phyloP scores from a whole-genome alignment of 2,888 invertebrate species.

The Cerastis leucographa region DNA sequence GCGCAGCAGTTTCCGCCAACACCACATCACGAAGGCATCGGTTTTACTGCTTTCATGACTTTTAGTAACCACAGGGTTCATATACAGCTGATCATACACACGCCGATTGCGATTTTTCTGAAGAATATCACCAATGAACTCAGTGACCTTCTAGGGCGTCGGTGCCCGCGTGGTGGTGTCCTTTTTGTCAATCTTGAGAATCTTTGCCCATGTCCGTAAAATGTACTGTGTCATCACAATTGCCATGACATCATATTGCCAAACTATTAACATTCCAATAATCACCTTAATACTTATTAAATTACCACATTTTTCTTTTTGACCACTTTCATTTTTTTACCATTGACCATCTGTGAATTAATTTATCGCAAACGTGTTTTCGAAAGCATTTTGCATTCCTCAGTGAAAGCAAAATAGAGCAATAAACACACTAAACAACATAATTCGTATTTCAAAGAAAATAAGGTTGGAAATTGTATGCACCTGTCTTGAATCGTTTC shows the following conservation, averaged over 20 bases:
- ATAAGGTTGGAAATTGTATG: constrained; percentile 55
- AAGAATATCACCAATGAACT: not conserved
- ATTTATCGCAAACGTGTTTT: constrained; percentile 69
- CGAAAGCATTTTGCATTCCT: constrained; percentile 73
- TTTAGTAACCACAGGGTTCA: too few relatives aligned
- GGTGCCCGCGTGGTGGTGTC: not conserved
- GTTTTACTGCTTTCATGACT: too few relatives aligned
- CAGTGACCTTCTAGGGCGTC: not conserved
- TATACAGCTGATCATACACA: not conserved
- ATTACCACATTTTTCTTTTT: constrained; percentile 56
- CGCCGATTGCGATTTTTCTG: not conserved
- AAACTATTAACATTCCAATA: constrained; percentile 13
- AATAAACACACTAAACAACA: constrained; percentile 35
- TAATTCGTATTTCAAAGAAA: constrained; percentile 6
- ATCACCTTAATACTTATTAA: constrained; percentile 23
- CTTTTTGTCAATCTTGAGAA: not conserved
- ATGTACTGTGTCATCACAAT: not conserved
- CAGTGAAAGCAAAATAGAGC: constrained; percentile 79
- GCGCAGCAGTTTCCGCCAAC: too few relatives aligned
- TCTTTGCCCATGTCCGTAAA: not conserved
- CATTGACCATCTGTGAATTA: constrained; percentile 66
- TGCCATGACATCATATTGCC: constrained; percentile 18
- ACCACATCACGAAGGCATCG: too few relatives aligned
- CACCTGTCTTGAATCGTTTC: constrained; percentile 18
- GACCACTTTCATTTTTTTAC: constrained; percentile 71